Evolutionary conservation across 1,140 invertebrate genomes (phyloP).

Genomic region (Temnothorax curvispinosus): DNA sequence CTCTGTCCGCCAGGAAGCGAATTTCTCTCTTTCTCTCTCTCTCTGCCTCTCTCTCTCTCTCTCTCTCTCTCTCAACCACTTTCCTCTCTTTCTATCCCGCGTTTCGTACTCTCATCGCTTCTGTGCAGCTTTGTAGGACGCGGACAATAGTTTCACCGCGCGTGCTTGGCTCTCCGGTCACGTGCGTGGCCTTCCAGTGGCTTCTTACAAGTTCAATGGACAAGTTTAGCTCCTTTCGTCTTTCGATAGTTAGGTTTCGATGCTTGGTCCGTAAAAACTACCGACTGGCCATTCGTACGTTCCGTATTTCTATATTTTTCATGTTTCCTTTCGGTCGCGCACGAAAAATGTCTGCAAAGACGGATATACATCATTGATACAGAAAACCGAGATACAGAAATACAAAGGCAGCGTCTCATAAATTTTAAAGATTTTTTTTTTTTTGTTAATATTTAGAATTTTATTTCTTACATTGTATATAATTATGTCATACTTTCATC

Average conservation of each 20-base stretch:
- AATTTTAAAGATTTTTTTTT: neutral
- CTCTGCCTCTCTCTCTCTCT: neutral
- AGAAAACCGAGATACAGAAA: neutral
- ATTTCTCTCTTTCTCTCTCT: neutral
- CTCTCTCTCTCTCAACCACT: conserved; percentile 5
- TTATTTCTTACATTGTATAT: neutral
- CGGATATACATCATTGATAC: conserved; percentile 32
- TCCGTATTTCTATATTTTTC: conserved; percentile 58
- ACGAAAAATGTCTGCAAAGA: conserved; percentile 11
- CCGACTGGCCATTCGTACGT: conserved; percentile 59
- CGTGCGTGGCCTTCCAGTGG: conserved; percentile 73
- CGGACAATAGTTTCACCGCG: conserved; percentile 75
- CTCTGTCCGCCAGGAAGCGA: conserved; percentile 53
- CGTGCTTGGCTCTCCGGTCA: conserved; percentile 74
- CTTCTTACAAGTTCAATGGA: conserved; percentile 76
- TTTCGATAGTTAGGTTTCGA: conserved; percentile 74
- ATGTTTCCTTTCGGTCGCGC: conserved; percentile 31
- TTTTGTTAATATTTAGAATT: neutral
- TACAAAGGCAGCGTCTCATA: neutral
- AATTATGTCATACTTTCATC: neutral
- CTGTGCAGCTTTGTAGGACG: conserved; percentile 60
- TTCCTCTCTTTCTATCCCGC: conserved; percentile 42
- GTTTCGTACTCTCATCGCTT: conserved; percentile 52
- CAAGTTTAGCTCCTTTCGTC: conserved; percentile 74
- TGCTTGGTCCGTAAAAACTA: conserved; percentile 57